Evolutionary conservation across 1,140 invertebrate genomes (phyloP), one percentile per base, ranked within the genome.

Genomic region (Saccostrea echinata): DNA sequence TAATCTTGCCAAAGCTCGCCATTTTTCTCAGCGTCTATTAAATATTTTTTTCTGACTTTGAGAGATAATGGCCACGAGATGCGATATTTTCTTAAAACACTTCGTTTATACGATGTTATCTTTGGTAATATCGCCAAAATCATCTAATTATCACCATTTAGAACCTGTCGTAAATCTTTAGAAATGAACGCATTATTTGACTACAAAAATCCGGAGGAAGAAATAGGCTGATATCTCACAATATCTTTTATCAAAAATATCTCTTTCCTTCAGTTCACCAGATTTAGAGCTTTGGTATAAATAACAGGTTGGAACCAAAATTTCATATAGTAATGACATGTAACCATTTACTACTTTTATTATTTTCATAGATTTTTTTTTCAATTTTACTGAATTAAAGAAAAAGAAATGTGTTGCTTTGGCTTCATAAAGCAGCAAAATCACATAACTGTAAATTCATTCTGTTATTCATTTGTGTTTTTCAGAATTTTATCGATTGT

Each of bases 111-210:
- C 27, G 68, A 76, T 76, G 68, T 76, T 76, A 76, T 76, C 68
- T 76, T 76, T 76, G 68, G 68, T 30, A 76, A 76, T 76, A 76
- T 76, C 68, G 24, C 68, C 30, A 76, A 76, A 76, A 35, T 76
- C 68, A 76, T 76, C 68, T 76, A 76, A 76, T 76, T 76, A 76
- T 76, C 68, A 76, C 68, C 68, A 76, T 76, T 76, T 76, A 76
- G 68, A 33, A 76, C 27, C 68, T 27, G 27, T 76, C 68, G 16
- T 76, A 76, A 76, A 76, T 76, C 68, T 76, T 27, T 76, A 33
- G 27, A 76, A 30, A 76, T 76, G 68, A 76, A 30, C 24, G 68
- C 24, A 76, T 76, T 76, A 76, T 76, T 27, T 76, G 68, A 76
- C 68, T 30, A 16, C 13, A 71, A 76, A 76, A 76, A 76, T 27